Percentiles rank a stretch among this genome's conserved stretches.
These are phyloP conservation scores for Craterocephalus amniculus DNA, from an alignment of 2,797 vertebrate species.

Conservation along the genomic window DNA sequence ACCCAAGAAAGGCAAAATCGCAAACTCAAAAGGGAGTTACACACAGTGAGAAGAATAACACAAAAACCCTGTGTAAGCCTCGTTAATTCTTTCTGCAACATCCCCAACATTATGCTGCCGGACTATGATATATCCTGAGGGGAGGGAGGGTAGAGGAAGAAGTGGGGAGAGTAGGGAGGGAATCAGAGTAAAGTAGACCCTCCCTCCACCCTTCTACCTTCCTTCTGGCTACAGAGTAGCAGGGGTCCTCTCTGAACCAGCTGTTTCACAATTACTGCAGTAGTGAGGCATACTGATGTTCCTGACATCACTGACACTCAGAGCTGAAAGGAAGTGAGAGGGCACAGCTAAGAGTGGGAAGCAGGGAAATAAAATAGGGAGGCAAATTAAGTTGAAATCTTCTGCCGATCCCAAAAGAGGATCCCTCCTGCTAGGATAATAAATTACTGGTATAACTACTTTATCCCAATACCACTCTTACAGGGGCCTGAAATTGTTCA, in stretches of 20 bases:
- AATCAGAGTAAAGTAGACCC: slow-evolving; percentile 54
- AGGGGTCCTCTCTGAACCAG: slow-evolving; percentile 58
- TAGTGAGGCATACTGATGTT: slow-evolving; percentile 68
- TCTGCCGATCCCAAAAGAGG: slow-evolving; percentile 21
- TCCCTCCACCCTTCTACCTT: slow-evolving; percentile 38
- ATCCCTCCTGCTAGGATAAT: slow-evolving; percentile 18
- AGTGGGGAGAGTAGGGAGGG: slow-evolving; percentile 42
- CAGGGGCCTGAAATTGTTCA: slow-evolving; percentile 12
- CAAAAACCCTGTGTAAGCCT: slow-evolving; percentile 66
- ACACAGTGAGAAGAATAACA: slow-evolving; percentile 62
- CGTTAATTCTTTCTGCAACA: slow-evolving; percentile 69
- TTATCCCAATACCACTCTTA: neutral
- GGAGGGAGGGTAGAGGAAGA: slow-evolving; percentile 26
- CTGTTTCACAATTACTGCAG: slow-evolving; percentile 72
- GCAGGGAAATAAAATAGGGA: slow-evolving; percentile 11
- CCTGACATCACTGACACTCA: slow-evolving; percentile 49
- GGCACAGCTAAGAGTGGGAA: slow-evolving; percentile 3
- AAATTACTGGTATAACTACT: slow-evolving; percentile 9
- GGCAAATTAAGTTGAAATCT: slow-evolving; percentile 44
- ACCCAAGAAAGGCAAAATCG: slow-evolving; percentile 64
- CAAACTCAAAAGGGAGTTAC: slow-evolving; percentile 59
- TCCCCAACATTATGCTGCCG: slow-evolving; percentile 57
- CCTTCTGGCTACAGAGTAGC: slow-evolving; percentile 57
- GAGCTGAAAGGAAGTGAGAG: slow-evolving; percentile 51
- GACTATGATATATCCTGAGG: slow-evolving; percentile 60